Conservation (phyloP, 2,888 invertebrate species). For the Orthosia cruda region DNA sequence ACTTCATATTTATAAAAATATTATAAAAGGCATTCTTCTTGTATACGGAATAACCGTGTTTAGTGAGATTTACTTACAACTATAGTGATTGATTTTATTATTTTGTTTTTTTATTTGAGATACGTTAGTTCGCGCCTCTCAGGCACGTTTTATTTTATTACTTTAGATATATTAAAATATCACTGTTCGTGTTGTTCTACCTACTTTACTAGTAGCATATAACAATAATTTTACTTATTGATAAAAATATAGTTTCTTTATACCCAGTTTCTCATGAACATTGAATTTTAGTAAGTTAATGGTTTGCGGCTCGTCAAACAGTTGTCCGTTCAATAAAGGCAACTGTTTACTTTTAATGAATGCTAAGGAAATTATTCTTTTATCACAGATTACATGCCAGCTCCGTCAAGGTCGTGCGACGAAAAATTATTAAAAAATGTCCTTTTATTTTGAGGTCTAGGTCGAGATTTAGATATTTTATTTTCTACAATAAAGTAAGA, state of each 20-base stretch:
- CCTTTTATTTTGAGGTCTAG: constrained; percentile 21
- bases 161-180: constrained; percentile 46
- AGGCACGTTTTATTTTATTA: constrained; percentile 48
- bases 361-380: constrained; percentile 46
- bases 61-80: constrained; percentile 54
- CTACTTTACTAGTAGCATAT: constrained; percentile 31
- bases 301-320: background rate
- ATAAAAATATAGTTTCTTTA: constrained; percentile 15
- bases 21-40: constrained; percentile 52
- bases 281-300: constrained; percentile 2
- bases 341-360: constrained; percentile 9
- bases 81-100: constrained; percentile 41
- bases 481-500: constrained; percentile 31
- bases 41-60: constrained; percentile 51
- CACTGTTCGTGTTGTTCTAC: constrained; percentile 41
- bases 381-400: constrained; percentile 55
- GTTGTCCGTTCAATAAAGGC: constrained; percentile 11
- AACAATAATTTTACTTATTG: constrained; percentile 22
- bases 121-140: constrained; percentile 38
- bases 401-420: constrained; percentile 16
- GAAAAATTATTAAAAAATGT: constrained; percentile 18
- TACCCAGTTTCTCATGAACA: background rate
- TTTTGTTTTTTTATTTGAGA: constrained; percentile 43
- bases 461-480: constrained; percentile 38
- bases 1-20: constrained; percentile 48